Evolutionary conservation across 2,797 vertebrate species (phyloP), one percentile per base, ranked within the genome.

Genomic region (Lepilemur ruficaudatus): DNA sequence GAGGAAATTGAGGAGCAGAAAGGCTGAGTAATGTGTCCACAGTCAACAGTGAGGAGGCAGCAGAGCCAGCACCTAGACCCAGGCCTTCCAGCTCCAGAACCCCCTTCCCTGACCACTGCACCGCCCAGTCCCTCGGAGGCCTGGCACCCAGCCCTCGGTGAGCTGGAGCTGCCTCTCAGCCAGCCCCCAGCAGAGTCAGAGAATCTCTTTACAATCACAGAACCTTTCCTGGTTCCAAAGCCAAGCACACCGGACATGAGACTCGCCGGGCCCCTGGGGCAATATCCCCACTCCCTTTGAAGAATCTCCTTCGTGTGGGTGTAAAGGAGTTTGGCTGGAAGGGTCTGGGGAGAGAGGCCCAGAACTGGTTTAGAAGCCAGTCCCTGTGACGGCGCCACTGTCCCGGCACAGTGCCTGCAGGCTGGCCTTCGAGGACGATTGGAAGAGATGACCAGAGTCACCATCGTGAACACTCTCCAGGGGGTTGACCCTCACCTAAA

Each of bases 11-110:
- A 94, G 65, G 28, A 35, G 22, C 14, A 23, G 75, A 73, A n/a
- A 88, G 43, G 73, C 23, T 48, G 23, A 2, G 38, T 35, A 5
- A 65, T 0, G 0, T 23, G 17, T 30, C 46, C 46, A 12, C 0
- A 57, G 65, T 55, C 67, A 57, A 89, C 10, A 3, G 22, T 0
- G 5, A 78, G 35, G 38, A 90, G 28, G 73, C 4, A 6, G 50
- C 91, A 59, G 38, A 57, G n/a, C 28, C 35, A 30, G 81, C 63
- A 52, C 15, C 32, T 20, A 61, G 41, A 67, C 50, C 30, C 55
- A 52, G 55, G 38, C 1, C 32, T 7, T 32, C 28, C 10, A 80
- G 43, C 28, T 18, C 46, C 35, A 32, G n/a, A 30, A 7, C 28
- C 70, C 73, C 59, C 12, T 4, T 10, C 38, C 43, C n/a, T 70